Percentiles rank a stretch among this genome's conserved stretches.
These are phyloP conservation scores for Cyanistes caeruleus DNA, from an alignment of 2,113 vertebrate species.

Conservation along the genomic window DNA sequence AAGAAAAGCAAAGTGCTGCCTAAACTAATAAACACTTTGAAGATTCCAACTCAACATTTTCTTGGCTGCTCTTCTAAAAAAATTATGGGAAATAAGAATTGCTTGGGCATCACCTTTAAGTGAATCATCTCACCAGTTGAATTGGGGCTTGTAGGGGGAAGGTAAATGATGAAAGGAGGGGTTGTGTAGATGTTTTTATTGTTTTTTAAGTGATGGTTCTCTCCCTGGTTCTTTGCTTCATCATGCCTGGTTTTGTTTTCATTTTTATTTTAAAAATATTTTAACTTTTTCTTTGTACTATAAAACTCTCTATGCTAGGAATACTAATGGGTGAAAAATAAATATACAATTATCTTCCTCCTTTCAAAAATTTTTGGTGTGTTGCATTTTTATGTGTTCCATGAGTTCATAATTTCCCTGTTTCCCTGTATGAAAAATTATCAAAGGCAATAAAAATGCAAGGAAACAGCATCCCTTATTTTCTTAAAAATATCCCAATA, in stretches of 20 bases:
- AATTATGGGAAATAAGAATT: neutral
- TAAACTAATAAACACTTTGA: neutral
- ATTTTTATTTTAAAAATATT: neutral
- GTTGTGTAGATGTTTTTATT: neutral
- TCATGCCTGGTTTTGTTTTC: neutral
- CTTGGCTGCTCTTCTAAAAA: neutral
- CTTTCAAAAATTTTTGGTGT: neutral
- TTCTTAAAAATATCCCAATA: neutral
- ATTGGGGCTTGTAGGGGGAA: neutral
- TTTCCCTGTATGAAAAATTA: neutral
- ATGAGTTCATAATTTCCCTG: neutral
- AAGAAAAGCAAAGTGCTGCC: neutral
- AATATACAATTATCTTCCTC: neutral
- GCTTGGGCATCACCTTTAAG: neutral
- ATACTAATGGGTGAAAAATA: neutral
- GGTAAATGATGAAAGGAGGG: neutral
- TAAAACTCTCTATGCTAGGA: neutral
- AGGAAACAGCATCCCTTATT: neutral
- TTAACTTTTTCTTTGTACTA: neutral
- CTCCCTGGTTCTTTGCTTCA: neutral
- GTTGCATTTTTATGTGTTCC: neutral
- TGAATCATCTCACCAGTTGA: neutral
- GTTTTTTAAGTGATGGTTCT: neutral
- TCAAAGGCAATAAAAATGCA: neutral
- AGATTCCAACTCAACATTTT: neutral